A percentile compares a stretch with the other conserved stretches of the same genome.
Evolutionary conservation across 2,797 vertebrate species (phyloP).

Genomic region (Falco naumanni): DNA sequence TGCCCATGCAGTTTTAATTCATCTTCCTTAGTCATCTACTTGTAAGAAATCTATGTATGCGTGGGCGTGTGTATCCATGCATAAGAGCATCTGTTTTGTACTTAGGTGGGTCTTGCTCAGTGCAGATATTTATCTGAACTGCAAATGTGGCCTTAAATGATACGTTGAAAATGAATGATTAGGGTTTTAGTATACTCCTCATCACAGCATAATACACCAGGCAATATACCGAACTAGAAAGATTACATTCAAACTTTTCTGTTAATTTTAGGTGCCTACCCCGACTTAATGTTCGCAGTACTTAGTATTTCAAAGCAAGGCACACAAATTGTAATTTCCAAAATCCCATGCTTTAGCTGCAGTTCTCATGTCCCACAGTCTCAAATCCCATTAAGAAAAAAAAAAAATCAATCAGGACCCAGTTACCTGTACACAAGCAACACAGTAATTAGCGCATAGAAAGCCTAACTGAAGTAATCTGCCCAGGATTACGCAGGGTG

Average conservation of each 20-base stretch:
- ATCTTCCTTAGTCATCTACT: not conserved
- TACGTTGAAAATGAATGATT: not conserved
- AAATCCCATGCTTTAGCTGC: not conserved
- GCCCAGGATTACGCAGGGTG: not conserved
- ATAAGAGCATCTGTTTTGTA: not conserved
- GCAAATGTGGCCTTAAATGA: not conserved
- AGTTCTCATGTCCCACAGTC: not conserved
- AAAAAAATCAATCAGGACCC: not conserved
- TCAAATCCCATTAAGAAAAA: not conserved
- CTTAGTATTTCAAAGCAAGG: not conserved
- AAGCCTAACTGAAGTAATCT: not conserved
- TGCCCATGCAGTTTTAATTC: not conserved
- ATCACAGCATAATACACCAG: not conserved
- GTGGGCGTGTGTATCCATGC: too few species aligned
- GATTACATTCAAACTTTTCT: not conserved
- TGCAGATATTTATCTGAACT: not conserved
- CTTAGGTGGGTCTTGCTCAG: not conserved
- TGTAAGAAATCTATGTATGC: not conserved
- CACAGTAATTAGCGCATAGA: not conserved
- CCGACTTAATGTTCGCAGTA: not conserved
- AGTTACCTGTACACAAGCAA: not conserved
- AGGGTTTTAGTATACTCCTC: not conserved
- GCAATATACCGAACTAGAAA: not conserved
- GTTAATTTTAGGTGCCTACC: not conserved
- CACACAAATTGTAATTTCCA: not conserved